Evolutionary conservation across 2,888 invertebrate species (phyloP).

Genomic region (Peribatodes rhomboidaria): DNA sequence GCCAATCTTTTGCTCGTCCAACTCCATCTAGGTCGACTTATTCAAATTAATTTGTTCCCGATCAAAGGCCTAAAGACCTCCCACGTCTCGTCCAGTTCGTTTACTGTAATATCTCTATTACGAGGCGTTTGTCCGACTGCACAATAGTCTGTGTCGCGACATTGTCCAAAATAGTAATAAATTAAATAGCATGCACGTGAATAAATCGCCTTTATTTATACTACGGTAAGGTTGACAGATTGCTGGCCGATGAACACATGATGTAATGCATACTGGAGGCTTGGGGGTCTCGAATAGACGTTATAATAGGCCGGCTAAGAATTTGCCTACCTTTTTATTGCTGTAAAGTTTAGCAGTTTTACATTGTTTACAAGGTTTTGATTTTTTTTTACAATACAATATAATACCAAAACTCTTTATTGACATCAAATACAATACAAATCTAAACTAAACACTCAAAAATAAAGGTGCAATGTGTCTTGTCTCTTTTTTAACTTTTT

Average conservation of each 20-base stretch:
- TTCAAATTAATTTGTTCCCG: background rate
- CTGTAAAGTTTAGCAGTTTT: background rate
- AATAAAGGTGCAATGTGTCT: no score
- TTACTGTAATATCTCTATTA: slow-evolving; percentile 21
- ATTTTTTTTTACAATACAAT: background rate
- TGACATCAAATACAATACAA: no score
- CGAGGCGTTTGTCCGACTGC: slow-evolving; percentile 29
- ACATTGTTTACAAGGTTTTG: background rate
- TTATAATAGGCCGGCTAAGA: slow-evolving; percentile 69
- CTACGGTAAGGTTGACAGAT: slow-evolving; percentile 73
- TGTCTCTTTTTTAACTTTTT: no score
- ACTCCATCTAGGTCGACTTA: no score
- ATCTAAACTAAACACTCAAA: no score
- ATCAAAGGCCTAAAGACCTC: background rate
- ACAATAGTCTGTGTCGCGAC: slow-evolving; percentile 39
- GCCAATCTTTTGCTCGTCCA: background rate
- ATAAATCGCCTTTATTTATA: slow-evolving; percentile 81
- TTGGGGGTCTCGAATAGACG: slow-evolving; percentile 77
- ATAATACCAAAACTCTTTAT: no score
- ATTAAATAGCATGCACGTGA: slow-evolving; percentile 68
- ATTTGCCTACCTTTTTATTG: slow-evolving; percentile 18
- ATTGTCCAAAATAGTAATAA: slow-evolving; percentile 79
- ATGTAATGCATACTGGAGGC: slow-evolving; percentile 75
- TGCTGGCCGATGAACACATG: slow-evolving; percentile 80
- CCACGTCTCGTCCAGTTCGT: slow-evolving; percentile 1